These are phyloP conservation scores for Chelonus formosanus DNA, from an alignment of 2,888 invertebrate genomes.

Conservation along the genomic window DNA sequence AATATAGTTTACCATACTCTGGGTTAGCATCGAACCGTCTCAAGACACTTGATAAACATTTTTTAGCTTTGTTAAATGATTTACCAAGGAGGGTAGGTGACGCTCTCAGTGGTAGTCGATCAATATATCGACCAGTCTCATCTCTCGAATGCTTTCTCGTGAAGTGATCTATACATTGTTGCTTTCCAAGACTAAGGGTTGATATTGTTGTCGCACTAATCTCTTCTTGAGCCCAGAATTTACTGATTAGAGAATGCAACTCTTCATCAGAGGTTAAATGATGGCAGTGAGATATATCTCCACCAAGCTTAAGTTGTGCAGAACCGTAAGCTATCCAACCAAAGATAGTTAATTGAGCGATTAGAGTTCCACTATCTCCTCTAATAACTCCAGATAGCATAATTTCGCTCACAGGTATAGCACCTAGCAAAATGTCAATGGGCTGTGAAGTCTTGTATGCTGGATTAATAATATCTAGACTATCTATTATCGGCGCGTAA, in stretches of 20 bases:
- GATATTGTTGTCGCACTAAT: neutral
- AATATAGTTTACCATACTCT: slow-evolving; percentile 15
- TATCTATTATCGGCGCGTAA: too few species aligned
- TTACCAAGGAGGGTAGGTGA: neutral
- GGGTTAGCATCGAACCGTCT: neutral
- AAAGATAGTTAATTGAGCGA: slow-evolving; percentile 23
- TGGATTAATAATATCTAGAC: too few species aligned
- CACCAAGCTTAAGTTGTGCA: too few species aligned
- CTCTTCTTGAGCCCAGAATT: slow-evolving; percentile 17
- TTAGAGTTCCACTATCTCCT: neutral
- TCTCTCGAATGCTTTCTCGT: slow-evolving; percentile 30
- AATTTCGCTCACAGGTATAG: too few species aligned
- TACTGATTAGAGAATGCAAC: neutral
- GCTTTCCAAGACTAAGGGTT: neutral
- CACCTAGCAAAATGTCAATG: too few species aligned
- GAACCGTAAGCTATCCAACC: slow-evolving; percentile 24
- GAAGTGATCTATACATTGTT: slow-evolving; percentile 34
- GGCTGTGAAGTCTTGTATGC: too few species aligned
- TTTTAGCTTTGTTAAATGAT: neutral
- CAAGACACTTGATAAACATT: too few species aligned
- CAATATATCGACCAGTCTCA: slow-evolving; percentile 27
- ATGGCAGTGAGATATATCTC: too few species aligned
- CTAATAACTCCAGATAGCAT: too few species aligned
- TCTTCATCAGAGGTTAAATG: too few species aligned
- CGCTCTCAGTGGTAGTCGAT: slow-evolving; percentile 29